Evolutionary conservation across 1,140 invertebrate species (phyloP), one percentile per base, ranked within the genome.

Genomic region (Hermetia illucens): DNA sequence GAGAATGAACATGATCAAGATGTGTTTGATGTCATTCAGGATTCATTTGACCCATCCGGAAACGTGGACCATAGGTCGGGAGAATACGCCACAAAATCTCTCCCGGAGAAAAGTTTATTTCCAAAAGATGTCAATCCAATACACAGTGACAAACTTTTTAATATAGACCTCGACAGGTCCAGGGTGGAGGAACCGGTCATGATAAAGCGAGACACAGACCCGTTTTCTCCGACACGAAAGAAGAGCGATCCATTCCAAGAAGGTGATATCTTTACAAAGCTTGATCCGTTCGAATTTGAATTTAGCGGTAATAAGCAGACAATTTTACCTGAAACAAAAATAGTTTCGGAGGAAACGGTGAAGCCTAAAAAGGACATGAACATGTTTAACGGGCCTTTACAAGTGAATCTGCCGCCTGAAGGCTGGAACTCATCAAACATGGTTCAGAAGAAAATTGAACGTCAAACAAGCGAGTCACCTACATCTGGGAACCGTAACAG

Each of bases 171-270:
- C n/a, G n/a, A n/a, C n/a, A n/a, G n/a, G n/a, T n/a, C n/a, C n/a
- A n/a, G n/a, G n/a, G n/a, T n/a, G 18, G 42, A 39, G 13, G 54
- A 58, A 51, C 49, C 52, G 0, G 55, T 58, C 16, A 47, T 58
- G 38, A 35, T 58, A 45, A 55, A 55, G 1, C 44, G 55, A n/a
- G 57, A 59, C 16, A 59, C 57, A 9, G 57, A 60, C 49, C 57
- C 57, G 0, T 60, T 60, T 27, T 60, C 57, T 19, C 57, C 57
- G 1, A 57, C 55, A 9, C 52, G 55, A 24, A 58, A 60, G 49
- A 54, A 65, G 39, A 64, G 68, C 36, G 77, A 81, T 62, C 76
- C 77, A 12, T 80, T 81, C 55, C 73, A 80, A 53, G 71, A 68
- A n/a, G 77, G 38, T 19, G 55, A 58, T 49, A 79, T 65, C 40